Evolutionary conservation across 2,888 invertebrate species (phyloP).

Genomic region (Apoda limacodes): DNA sequence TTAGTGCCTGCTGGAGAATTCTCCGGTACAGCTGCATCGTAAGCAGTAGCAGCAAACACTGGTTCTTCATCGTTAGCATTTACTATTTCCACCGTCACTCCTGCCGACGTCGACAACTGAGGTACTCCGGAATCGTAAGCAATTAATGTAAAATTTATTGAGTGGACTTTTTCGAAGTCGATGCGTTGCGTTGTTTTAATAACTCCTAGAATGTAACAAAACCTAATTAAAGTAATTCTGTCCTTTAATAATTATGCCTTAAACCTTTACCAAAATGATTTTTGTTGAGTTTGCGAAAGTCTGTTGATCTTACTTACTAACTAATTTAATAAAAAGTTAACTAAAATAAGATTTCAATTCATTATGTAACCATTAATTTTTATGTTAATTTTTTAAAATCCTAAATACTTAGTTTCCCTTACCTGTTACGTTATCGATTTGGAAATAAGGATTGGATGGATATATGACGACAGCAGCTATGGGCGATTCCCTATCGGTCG

Average conservation of each 20-base stretch:
- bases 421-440: constrained; percentile 85
- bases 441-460: constrained; percentile 80
- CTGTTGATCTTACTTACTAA: too few relatives aligned
- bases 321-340: too few relatives aligned
- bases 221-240: not conserved
- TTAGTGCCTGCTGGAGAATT: constrained; percentile 80
- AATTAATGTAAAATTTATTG: constrained; percentile 81
- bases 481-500: constrained; percentile 85
- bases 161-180: constrained; percentile 85
- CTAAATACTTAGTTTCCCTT: too few relatives aligned
- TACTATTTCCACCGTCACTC: constrained; percentile 79
- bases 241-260: too few relatives aligned
- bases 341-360: too few relatives aligned
- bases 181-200: constrained; percentile 82
- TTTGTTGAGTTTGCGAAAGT: too few relatives aligned
- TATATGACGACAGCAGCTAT: constrained; percentile 80
- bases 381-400: too few relatives aligned
- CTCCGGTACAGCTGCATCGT: constrained; percentile 80
- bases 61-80: constrained; percentile 93
- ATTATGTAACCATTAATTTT: too few relatives aligned
- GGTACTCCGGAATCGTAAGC: constrained; percentile 92
- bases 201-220: constrained; percentile 71
- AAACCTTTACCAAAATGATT: too few relatives aligned
- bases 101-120: constrained; percentile 81
- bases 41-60: constrained; percentile 74